Percentiles rank a stretch among this genome's conserved stretches.
Conservation (phyloP, 2,113 vertebrate genomes). For the zebrafish (Danio rerio) region DNA sequence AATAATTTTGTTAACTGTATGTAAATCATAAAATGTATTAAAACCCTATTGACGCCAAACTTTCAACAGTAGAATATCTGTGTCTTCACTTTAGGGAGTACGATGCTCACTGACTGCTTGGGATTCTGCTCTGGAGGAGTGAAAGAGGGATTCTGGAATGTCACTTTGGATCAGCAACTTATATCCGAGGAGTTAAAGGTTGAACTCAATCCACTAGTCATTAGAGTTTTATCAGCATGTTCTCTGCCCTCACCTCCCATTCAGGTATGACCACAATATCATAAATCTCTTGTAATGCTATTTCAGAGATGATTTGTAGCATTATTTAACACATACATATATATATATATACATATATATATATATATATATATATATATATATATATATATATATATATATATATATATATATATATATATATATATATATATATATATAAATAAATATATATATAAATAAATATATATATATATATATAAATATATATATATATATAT, state of each 20-base stretch:
- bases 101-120: constrained; percentile 65
- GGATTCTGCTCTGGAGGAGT: constrained; percentile 61
- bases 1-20: too few species aligned
- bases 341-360: too few species aligned
- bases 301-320: neutral
- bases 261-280: constrained; percentile 69
- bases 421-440: too few species aligned
- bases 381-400: too few species aligned
- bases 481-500: too few species aligned
- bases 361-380: too few species aligned
- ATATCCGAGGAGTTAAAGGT: constrained; percentile 80
- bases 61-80: neutral
- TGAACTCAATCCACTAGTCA: constrained; percentile 84
- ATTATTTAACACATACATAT: neutral
- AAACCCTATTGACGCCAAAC: neutral
- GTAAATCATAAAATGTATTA: too few species aligned
- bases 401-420: too few species aligned
- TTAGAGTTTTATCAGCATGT: constrained; percentile 78
- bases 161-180: constrained; percentile 77
- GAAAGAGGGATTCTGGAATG: constrained; percentile 73
- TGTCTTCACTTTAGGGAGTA: constrained; percentile 70
- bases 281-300: neutral
- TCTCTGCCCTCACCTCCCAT: constrained; percentile 78
- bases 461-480: too few species aligned
- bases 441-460: too few species aligned